Conservation (phyloP, 2,888 invertebrate species). For the Bedellia somnulentella region DNA sequence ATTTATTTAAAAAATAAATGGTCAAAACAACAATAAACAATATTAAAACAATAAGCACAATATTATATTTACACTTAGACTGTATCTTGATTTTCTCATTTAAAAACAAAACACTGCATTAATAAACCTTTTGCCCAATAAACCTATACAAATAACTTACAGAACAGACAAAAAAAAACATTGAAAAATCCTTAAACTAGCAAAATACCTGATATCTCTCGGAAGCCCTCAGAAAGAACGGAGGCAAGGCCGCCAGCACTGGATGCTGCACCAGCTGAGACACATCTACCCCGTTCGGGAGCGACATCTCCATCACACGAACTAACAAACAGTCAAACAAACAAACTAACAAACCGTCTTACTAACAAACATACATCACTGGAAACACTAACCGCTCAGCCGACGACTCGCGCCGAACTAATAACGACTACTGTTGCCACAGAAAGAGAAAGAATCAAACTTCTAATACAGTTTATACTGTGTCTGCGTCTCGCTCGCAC, state of each 20-base stretch:
- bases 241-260: constrained; percentile 79
- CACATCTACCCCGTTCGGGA: constrained; percentile 85
- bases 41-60: too few relatives aligned
- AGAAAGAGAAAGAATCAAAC: too few relatives aligned
- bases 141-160: too few relatives aligned
- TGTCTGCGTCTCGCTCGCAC: constrained; percentile 42
- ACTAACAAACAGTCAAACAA: constrained; percentile 7
- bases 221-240: constrained; percentile 85
- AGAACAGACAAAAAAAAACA: too few relatives aligned
- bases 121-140: too few relatives aligned
- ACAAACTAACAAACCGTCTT: constrained; percentile 9
- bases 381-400: constrained; percentile 7
- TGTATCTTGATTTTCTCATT: too few relatives aligned
- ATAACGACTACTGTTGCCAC: constrained; percentile 52
- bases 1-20: too few relatives aligned
- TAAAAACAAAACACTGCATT: too few relatives aligned
- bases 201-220: constrained; percentile 80
- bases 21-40: too few relatives aligned
- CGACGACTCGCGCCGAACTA: constrained; percentile 22
- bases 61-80: too few relatives aligned
- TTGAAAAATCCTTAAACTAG: too few relatives aligned
- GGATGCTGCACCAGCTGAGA: constrained; percentile 85
- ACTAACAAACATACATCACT: too few relatives aligned
- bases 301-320: constrained; percentile 66
- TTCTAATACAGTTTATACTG: constrained; percentile 45